A percentile compares a stretch with the other conserved stretches of the same genome.
phyloP scores from a whole-genome alignment of 2,797 vertebrate genomes.

The Poeciliopsis presidionis region DNA sequence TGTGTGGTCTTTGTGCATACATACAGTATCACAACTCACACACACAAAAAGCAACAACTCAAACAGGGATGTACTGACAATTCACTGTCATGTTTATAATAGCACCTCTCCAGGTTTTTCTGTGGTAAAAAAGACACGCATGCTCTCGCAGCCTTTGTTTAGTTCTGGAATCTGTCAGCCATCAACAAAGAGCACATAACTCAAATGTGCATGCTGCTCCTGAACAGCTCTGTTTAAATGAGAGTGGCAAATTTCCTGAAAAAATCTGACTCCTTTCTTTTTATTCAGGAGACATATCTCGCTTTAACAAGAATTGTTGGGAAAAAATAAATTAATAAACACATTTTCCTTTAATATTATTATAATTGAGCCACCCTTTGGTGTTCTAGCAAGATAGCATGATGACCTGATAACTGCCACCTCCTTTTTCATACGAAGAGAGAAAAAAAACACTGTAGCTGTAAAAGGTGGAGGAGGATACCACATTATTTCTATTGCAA shows the following conservation, averaged over 20 bases:
- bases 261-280: neutral
- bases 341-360: neutral
- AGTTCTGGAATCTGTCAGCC: conserved; percentile 67
- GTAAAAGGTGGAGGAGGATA: neutral
- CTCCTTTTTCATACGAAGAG: neutral
- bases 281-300: neutral
- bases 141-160: conserved; percentile 61
- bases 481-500: neutral
- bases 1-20: conserved; percentile 32
- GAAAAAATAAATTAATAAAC: neutral
- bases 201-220: conserved; percentile 31
- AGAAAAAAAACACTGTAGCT: neutral
- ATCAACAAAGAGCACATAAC: conserved; percentile 51
- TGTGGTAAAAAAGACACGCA: conserved; percentile 68
- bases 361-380: neutral
- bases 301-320: neutral
- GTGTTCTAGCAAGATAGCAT: neutral
- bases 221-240: conserved; percentile 19
- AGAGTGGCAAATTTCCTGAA: conserved; percentile 11
- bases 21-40: conserved; percentile 60
- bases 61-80: conserved; percentile 68
- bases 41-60: conserved; percentile 61
- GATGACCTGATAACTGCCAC: neutral
- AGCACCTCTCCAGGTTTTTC: conserved; percentile 78
- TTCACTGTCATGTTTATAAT: conserved; percentile 78